A percentile compares a stretch with the other conserved stretches of the same genome.
These are phyloP conservation scores for Drosophila affinis DNA, from an alignment of 2,888 invertebrate species.

Conservation along the genomic window DNA sequence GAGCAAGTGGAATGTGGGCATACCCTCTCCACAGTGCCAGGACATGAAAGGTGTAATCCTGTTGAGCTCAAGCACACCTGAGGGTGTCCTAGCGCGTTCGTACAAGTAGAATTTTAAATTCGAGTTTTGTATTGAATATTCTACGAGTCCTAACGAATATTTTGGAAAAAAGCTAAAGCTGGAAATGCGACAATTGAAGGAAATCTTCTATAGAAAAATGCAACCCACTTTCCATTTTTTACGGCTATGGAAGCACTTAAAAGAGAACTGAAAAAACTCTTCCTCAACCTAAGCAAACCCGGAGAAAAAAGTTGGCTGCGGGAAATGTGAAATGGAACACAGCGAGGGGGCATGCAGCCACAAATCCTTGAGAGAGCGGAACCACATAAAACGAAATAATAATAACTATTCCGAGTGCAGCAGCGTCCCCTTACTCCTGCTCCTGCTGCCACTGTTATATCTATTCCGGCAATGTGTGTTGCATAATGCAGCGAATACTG, in stretches of 20 bases:
- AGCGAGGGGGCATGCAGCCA: slow-evolving; percentile 6
- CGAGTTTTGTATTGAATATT: not conserved
- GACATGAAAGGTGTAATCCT: slow-evolving; percentile 18
- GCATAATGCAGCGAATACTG: slow-evolving; percentile 32
- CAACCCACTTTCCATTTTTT: too few relatives aligned
- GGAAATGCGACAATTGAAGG: not conserved
- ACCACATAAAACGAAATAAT: slow-evolving; percentile 32
- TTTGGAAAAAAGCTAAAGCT: not conserved
- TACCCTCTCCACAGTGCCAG: slow-evolving; percentile 9
- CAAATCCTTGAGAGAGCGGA: slow-evolving; percentile 31
- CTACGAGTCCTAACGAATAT: not conserved
- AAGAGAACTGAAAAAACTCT: too few relatives aligned
- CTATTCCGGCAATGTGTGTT: slow-evolving; percentile 21
- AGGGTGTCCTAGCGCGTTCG: slow-evolving; percentile 17
- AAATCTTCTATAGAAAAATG: too few relatives aligned
- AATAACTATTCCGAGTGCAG: slow-evolving; percentile 4
- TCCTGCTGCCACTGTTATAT: slow-evolving; percentile 11
- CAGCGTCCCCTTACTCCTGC: slow-evolving; percentile 9
- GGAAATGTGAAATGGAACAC: slow-evolving; percentile 27
- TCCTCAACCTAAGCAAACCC: not conserved
- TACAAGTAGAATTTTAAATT: slow-evolving; percentile 1
- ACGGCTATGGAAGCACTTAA: too few relatives aligned
- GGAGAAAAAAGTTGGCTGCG: slow-evolving; percentile 3
- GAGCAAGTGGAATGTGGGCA: slow-evolving; percentile 5
- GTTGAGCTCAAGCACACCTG: slow-evolving; percentile 20